phyloP scores from a whole-genome alignment of 2,888 invertebrate genomes.

The Boloria euphrosyne region DNA sequence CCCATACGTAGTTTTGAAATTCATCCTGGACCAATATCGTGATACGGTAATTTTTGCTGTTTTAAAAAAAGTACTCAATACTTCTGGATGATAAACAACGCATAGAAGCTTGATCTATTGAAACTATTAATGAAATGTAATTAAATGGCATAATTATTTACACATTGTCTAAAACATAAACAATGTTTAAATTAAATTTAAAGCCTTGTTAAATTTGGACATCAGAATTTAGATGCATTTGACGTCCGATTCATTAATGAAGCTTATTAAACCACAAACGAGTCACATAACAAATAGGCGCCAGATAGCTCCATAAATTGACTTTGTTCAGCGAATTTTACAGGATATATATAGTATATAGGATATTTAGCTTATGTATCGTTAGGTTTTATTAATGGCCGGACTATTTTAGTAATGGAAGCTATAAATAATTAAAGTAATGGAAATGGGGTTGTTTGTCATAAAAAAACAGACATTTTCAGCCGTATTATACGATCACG shows the following conservation, averaged over 20 bases:
- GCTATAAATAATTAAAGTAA: background rate
- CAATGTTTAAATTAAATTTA: slow-evolving; percentile 13
- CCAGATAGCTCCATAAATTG: slow-evolving; percentile 16
- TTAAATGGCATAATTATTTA: background rate
- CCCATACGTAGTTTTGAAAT: no score
- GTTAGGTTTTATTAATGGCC: background rate
- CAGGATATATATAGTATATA: slow-evolving; percentile 5
- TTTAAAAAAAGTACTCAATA: no score
- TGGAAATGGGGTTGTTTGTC: background rate
- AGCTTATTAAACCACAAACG: slow-evolving; percentile 22
- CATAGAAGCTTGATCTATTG: no score
- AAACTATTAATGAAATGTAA: no score
- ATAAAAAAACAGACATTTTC: no score
- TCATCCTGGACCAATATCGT: no score
- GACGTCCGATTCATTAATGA: slow-evolving; percentile 21
- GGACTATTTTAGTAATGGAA: background rate
- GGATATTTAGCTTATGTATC: background rate
- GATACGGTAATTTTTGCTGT: no score
- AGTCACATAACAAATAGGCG: slow-evolving; percentile 19
- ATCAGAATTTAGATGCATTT: slow-evolving; percentile 20
- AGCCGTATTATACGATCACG: no score
- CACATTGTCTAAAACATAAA: slow-evolving; percentile 2
- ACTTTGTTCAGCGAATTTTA: slow-evolving; percentile 8
- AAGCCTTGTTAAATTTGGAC: slow-evolving; percentile 2
- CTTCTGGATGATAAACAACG: no score